Conservation (phyloP, 2,888 invertebrate genomes). For the Folsomia manolachei region DNA sequence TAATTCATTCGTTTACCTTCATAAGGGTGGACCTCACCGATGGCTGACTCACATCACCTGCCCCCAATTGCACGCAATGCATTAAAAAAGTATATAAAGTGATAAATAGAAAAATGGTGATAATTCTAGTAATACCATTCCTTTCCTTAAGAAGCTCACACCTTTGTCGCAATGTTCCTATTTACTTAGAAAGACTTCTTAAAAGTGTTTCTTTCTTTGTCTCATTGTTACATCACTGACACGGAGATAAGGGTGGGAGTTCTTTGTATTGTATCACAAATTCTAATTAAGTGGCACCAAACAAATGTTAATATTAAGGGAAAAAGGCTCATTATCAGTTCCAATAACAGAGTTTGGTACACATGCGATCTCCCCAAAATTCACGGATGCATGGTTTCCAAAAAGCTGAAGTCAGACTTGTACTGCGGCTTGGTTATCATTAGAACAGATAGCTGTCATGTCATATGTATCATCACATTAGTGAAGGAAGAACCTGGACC, state of each 20-base stretch:
- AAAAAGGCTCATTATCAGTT: not conserved
- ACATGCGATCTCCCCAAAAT: not conserved
- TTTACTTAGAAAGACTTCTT: not conserved
- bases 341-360: not conserved
- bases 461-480: constrained; percentile 6
- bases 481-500: constrained; percentile 14
- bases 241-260: not conserved
- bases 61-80: constrained; percentile 4
- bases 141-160: too few relatives aligned
- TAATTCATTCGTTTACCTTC: too few relatives aligned
- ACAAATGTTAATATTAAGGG: constrained; percentile 4
- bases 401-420: too few relatives aligned
- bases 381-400: too few relatives aligned
- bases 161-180: not conserved
- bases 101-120: not conserved
- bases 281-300: not conserved
- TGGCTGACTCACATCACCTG: constrained; percentile 6
- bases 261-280: not conserved
- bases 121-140: too few relatives aligned
- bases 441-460: not conserved
- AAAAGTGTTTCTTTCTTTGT: not conserved
- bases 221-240: not conserved
- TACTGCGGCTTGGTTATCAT: not conserved
- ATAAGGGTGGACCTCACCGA: too few relatives aligned
- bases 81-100: not conserved